phyloP scores from a whole-genome alignment of 2,113 vertebrate species.

The Salvator merianae region DNA sequence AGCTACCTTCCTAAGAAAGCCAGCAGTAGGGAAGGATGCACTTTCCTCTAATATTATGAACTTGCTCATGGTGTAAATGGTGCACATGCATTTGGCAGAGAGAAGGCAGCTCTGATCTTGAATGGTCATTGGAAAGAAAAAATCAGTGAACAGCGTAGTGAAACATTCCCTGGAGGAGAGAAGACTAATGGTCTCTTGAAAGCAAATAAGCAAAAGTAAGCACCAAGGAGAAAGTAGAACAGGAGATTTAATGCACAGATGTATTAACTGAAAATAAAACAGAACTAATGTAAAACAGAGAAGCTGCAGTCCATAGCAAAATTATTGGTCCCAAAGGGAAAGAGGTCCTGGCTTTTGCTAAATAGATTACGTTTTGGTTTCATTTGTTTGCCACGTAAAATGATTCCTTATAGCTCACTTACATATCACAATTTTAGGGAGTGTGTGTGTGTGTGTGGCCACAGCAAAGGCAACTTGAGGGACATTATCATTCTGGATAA shows the following conservation, averaged over 20 bases:
- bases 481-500: not conserved
- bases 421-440: not conserved
- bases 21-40: fast-evolving
- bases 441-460: no score
- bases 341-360: slow-evolving; percentile 33
- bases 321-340: slow-evolving; percentile 35
- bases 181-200: not conserved
- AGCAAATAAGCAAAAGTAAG: not conserved
- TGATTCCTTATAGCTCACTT: not conserved
- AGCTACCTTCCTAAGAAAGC: not conserved
- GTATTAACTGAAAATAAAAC: slow-evolving; percentile 49
- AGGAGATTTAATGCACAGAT: not conserved
- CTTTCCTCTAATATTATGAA: not conserved
- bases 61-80: not conserved
- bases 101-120: not conserved
- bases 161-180: slow-evolving; percentile 49
- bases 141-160: fast-evolving
- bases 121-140: not conserved
- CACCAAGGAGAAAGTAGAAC: not conserved
- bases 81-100: not conserved
- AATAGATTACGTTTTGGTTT: slow-evolving; percentile 30
- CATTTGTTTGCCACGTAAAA: slow-evolving; percentile 17
- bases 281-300: slow-evolving; percentile 55
- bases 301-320: slow-evolving; percentile 45
- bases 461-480: no score